Percentiles rank a stretch among this genome's conserved stretches.
Conservation (phyloP, 2,888 invertebrate species). For the Trimorus sp. region DNA sequence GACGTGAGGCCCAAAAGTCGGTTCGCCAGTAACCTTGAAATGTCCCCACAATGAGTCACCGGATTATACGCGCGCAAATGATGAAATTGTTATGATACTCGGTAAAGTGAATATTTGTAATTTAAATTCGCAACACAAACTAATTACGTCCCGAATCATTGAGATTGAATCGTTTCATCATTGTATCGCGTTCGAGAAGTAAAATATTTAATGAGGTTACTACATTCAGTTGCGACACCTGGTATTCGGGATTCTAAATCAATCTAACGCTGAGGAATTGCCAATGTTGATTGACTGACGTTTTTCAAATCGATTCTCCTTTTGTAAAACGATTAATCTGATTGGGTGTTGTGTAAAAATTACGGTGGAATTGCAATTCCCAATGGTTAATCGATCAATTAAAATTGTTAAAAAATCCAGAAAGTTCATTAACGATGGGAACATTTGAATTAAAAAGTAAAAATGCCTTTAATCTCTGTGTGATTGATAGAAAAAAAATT, state of each 20-base stretch:
- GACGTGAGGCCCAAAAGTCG: neutral
- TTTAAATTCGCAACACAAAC: conserved; percentile 40
- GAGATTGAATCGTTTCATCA: conserved; percentile 26
- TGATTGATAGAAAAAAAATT: too few species aligned
- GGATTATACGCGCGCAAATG: conserved; percentile 13
- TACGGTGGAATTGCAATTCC: too few species aligned
- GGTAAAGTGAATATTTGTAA: conserved; percentile 27
- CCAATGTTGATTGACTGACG: neutral
- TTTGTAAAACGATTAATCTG: neutral
- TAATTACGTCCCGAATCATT: conserved; percentile 29
- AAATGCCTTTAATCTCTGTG: too few species aligned
- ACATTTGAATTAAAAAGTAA: neutral
- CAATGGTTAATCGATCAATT: too few species aligned
- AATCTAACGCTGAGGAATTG: neutral
- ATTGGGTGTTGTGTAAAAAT: too few species aligned
- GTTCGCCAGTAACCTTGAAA: conserved; percentile 26
- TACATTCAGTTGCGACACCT: conserved; percentile 27
- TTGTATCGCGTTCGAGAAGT: conserved; percentile 22
- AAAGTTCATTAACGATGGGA: too few species aligned
- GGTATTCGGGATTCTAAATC: conserved; percentile 16
- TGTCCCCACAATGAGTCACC: conserved; percentile 14
- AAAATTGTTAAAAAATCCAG: too few species aligned
- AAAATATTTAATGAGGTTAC: conserved; percentile 43
- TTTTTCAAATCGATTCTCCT: neutral
- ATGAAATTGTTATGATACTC: conserved; percentile 30